Percentiles rank a stretch among this genome's conserved stretches.
Conservation (phyloP, 2,888 invertebrate genomes). For the Dicranocentrus wangi region DNA sequence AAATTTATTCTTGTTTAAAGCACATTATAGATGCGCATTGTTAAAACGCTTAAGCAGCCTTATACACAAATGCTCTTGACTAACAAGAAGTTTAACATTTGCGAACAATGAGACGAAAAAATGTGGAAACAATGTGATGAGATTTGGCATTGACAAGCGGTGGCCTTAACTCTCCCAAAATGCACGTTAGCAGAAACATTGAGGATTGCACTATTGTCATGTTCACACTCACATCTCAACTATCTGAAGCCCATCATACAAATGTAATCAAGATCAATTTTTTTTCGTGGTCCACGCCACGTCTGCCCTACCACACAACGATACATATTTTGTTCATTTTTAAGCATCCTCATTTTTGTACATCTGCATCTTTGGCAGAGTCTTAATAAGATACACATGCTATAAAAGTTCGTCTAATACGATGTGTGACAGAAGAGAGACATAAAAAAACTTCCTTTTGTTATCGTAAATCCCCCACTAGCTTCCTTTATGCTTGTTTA, state of each 20-base stretch:
- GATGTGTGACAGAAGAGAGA: background rate
- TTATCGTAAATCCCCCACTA: conserved; percentile 35
- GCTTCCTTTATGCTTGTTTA: conserved; percentile 14
- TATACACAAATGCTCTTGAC: background rate
- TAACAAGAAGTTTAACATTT: background rate
- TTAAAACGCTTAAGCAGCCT: background rate
- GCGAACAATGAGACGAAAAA: background rate
- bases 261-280: no score
- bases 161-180: conserved; percentile 1
- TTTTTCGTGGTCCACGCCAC: no score
- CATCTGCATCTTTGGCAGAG: no score
- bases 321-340: no score
- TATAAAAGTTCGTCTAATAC: no score
- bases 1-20: background rate
- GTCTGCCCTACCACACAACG: no score
- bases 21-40: background rate
- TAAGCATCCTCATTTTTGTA: no score
- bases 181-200: background rate
- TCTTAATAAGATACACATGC: no score
- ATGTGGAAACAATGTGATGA: background rate
- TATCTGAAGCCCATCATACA: no score
- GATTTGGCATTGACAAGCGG: conserved; percentile 2
- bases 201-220: conserved; percentile 3
- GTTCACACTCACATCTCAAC: background rate
- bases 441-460: conserved; percentile 35